Evolutionary conservation across 1,140 invertebrate genomes (phyloP).

Genomic region (Chionoecetes opilio): DNA sequence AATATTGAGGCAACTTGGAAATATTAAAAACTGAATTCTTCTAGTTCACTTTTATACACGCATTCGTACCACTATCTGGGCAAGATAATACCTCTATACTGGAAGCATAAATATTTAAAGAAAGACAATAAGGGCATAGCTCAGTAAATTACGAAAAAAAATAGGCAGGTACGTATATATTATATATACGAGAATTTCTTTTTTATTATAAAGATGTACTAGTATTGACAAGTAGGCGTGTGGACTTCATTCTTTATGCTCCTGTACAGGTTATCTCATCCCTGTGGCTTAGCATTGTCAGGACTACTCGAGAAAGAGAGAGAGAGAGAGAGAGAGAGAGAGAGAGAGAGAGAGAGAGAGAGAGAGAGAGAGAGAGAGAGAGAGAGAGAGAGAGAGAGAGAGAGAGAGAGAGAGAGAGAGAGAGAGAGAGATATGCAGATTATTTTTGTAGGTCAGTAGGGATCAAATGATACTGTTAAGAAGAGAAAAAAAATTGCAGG

Average conservation of each 20-base stretch:
- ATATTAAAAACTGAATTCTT: not conserved
- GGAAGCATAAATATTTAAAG: no score
- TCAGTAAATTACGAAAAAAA: no score
- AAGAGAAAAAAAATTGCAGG: not conserved
- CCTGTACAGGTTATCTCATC: no score
- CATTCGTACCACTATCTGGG: no score
- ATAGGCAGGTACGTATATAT: no score
- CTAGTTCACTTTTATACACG: not conserved
- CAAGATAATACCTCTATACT: no score
- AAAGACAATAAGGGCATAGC: no score
- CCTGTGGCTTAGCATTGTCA: no score
- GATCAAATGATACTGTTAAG: not conserved
- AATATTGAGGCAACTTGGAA: not conserved
- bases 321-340: constrained; percentile 27
- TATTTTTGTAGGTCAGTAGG: not conserved
- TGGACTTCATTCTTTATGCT: no score
- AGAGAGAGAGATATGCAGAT: not conserved
- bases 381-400: constrained; percentile 27
- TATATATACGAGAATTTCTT: not conserved
- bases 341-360: constrained; percentile 14
- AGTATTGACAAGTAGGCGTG: not conserved
- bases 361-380: constrained; percentile 1
- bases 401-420: constrained; percentile 8
- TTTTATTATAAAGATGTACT: not conserved
- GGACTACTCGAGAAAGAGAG: not conserved